Percentiles rank a stretch among this genome's conserved stretches.
Evolutionary conservation across 2,888 invertebrate species (phyloP).

Genomic region (Diplolepis rosae): DNA sequence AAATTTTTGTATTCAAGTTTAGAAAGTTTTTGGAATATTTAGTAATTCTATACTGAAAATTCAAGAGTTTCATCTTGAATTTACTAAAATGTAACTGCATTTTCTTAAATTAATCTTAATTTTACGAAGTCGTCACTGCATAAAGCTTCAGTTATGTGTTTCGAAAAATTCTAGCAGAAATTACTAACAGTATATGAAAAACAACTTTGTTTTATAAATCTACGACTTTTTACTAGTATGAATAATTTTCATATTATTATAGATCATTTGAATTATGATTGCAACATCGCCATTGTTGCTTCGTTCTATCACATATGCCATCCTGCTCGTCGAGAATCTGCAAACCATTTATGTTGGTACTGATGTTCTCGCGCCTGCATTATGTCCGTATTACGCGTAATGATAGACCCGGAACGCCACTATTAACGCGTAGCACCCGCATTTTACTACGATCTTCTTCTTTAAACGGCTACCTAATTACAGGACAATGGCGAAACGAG

Average conservation of each 20-base stretch:
- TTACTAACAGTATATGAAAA: no score
- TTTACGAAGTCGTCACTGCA: no score
- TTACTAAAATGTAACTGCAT: no score
- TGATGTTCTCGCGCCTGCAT: constrained; percentile 45
- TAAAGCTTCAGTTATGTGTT: no score
- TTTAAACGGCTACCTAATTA: constrained; percentile 68
- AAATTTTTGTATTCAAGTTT: no score
- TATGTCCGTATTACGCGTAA: constrained; percentile 70
- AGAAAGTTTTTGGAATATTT: no score
- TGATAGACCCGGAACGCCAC: constrained; percentile 64
- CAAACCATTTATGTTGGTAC: constrained; percentile 36
- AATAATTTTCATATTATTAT: neutral
- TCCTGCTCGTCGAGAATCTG: neutral
- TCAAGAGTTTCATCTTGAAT: no score
- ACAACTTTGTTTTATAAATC: neutral
- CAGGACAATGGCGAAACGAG: constrained; percentile 53
- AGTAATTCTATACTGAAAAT: no score
- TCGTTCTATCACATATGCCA: neutral
- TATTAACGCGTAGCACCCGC: constrained; percentile 68
- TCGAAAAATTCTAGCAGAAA: no score
- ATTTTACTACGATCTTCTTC: constrained; percentile 60
- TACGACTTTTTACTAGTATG: neutral
- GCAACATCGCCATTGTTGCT: neutral
- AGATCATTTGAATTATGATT: neutral
- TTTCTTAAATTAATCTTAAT: no score